Percentiles rank a stretch among this genome's conserved stretches.
These are phyloP conservation scores for Formicarius rufipectus DNA, from an alignment of 2,113 vertebrate species.

Conservation along the genomic window DNA sequence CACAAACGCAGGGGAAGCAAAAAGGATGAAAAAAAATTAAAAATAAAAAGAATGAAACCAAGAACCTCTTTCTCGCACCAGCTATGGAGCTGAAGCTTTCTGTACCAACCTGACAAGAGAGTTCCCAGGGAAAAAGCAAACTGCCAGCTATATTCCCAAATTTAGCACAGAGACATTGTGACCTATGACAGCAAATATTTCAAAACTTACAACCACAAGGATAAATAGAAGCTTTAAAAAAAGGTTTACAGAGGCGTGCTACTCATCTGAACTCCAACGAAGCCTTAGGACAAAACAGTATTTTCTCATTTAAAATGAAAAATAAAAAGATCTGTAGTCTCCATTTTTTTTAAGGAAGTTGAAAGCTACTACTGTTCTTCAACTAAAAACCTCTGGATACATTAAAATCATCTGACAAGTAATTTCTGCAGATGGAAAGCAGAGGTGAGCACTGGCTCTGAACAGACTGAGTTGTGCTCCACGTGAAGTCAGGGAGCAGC, in stretches of 20 bases:
- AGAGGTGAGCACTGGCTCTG: not conserved
- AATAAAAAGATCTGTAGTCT: not conserved
- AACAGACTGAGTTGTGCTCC: not conserved
- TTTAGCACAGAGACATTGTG: conserved; percentile 44
- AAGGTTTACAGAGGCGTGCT: not conserved
- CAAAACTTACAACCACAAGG: conserved; percentile 16
- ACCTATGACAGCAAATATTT: conserved; percentile 39
- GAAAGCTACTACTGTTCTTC: not conserved
- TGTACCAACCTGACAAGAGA: not conserved
- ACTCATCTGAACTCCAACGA: not conserved
- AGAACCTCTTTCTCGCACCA: not conserved
- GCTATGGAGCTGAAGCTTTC: not conserved
- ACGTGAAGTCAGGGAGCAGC: not conserved
- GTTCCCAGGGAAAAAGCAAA: conserved; percentile 29
- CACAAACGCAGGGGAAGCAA: not conserved
- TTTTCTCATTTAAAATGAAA: not conserved
- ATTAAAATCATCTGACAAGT: not conserved
- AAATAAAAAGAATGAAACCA: not conserved
- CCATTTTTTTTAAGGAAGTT: not conserved
- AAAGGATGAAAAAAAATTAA: not conserved
- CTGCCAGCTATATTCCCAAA: conserved; percentile 44
- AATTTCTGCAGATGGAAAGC: not conserved
- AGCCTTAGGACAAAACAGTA: not conserved
- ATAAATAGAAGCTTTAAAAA: conserved; percentile 41
- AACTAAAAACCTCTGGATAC: not conserved